Conservation (phyloP, 2,888 invertebrate species). For the Tiliacea citrago region DNA sequence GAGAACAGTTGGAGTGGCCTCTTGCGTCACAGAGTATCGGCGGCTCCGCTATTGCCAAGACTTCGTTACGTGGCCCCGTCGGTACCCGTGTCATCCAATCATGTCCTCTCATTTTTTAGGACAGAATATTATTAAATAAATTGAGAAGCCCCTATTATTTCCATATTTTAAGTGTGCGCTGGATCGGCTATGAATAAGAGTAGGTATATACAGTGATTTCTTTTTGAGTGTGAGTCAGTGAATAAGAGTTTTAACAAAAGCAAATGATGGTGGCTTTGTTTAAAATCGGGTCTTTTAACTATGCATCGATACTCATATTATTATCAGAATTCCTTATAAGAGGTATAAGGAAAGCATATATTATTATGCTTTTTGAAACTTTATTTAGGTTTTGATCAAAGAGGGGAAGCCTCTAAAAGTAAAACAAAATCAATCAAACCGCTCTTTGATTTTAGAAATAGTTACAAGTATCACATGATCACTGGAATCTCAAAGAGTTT, state of each 20-base stretch:
- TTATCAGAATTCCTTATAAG: background rate
- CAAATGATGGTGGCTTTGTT: background rate
- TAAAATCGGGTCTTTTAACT: background rate
- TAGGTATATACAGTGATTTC: conserved; percentile 27
- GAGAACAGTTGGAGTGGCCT: conserved; percentile 49
- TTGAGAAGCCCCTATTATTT: conserved; percentile 54
- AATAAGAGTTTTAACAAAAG: background rate
- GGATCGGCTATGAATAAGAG: conserved; percentile 57
- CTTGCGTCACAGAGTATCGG: conserved; percentile 52
- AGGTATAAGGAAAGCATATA: background rate
- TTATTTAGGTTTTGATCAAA: background rate
- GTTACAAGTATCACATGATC: conserved; percentile 5
- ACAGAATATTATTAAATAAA: conserved; percentile 61
- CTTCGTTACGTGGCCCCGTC: conserved; percentile 48
- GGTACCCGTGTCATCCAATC: conserved; percentile 59
- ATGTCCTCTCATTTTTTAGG: conserved; percentile 47
- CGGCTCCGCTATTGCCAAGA: conserved; percentile 51
- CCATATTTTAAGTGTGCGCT: conserved; percentile 54
- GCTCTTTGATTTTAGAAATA: conserved; percentile 18
- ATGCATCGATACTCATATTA: background rate
- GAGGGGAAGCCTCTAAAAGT: background rate
- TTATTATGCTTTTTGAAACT: too few species aligned
- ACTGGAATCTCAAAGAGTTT: conserved; percentile 17
- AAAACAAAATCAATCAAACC: background rate
- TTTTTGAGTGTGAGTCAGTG: conserved; percentile 10